Evolutionary conservation across 2,888 invertebrate species (phyloP), one percentile per base, ranked within the genome.

Genomic region (Lepeophtheirus nordmannii): DNA sequence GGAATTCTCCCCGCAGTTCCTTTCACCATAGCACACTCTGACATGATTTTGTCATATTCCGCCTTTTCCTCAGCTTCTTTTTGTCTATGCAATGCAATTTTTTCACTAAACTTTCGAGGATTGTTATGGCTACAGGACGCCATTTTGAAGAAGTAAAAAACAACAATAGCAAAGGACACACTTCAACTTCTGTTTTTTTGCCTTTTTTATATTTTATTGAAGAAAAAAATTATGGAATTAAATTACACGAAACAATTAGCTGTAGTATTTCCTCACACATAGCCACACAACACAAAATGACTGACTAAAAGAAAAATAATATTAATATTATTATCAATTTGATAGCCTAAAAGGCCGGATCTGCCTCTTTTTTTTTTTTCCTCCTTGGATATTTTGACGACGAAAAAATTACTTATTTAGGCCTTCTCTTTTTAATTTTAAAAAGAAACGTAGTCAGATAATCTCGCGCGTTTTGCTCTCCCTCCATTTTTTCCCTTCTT

Each of bases 61-160:
- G 12, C 8, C 41, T 62, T 41, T 8, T 62, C 62, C 41, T 62
- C 62, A 40, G 62, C 62, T 40, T 41, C 62, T 23, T 41, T 62
- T 41, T 62, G 62, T 40, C 20, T 62, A 40, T 62, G 62, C 9
- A 62, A 40, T 8, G 62, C 62, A 40, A 62, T 62, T 41, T 62
- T 62, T 41, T 62, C 62, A 38, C 40, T 41, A 41, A 62, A 62
- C 62, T 62, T 62, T 41, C 62, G 11, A 20, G 62, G 62, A 40
- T 62, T 59, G 41, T 20, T 41, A 46, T 46, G 53, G 53, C 53
- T 46, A 8, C 53, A 46, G 17, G 53, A 46, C 8, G 53, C 53
- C 53, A 46, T 46, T 5, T 46, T 46, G 53, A 17, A n/a, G 53
- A 17, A 7, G 7, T 5, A 30, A 30, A 30, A 30, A 30, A 30